Conservation (phyloP, 2,113 vertebrate species). For the Halcyon malimbica region DNA sequence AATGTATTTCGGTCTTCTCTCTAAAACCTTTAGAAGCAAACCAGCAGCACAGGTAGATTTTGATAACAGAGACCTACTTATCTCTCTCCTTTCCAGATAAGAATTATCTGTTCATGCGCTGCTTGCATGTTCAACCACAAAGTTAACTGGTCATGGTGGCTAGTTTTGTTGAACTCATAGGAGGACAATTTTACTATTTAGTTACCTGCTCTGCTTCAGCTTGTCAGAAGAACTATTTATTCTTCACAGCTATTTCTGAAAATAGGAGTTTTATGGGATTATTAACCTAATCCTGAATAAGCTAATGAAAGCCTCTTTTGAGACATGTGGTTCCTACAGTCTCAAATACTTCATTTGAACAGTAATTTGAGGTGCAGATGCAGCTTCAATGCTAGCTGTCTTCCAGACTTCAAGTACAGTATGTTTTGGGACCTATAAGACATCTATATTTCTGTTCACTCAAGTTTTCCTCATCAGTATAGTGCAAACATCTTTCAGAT, state of each 20-base stretch:
- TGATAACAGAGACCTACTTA: background rate
- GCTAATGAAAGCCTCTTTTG: conserved; percentile 58
- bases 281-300: conserved; percentile 56
- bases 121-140: background rate
- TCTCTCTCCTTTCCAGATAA: background rate
- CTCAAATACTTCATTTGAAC: background rate
- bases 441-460: background rate
- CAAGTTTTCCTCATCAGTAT: background rate
- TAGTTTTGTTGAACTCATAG: background rate
- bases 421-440: background rate
- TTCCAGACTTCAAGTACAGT: background rate
- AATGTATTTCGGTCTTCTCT: background rate
- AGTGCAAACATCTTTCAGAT: background rate
- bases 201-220: background rate
- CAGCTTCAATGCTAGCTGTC: background rate
- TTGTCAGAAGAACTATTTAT: background rate
- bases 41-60: background rate
- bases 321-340: background rate
- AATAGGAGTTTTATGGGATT: conserved; percentile 40
- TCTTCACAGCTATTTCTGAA: background rate
- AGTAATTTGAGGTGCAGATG: background rate
- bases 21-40: background rate
- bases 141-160: background rate
- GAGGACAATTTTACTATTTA: background rate
- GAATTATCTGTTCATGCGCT: background rate